These are phyloP conservation scores for Zygothrica quintamaculata DNA, from an alignment of 2,888 invertebrate genomes.

Conservation along the genomic window DNA sequence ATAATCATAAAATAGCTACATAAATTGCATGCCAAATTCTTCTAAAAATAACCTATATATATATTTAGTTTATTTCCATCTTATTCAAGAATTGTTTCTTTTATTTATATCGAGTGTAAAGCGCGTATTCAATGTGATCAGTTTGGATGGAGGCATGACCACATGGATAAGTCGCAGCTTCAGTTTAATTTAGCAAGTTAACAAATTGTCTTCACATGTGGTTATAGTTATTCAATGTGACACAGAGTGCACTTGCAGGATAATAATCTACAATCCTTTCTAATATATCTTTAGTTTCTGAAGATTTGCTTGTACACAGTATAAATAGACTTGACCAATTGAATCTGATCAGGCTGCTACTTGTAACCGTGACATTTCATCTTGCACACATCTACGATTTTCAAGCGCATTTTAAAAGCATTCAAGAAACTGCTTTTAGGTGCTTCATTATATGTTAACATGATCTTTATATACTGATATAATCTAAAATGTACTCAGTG, in stretches of 20 bases:
- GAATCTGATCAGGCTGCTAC: constrained; percentile 35
- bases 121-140: constrained; percentile 52
- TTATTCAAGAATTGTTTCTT: background rate
- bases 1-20: constrained; percentile 19
- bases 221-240: constrained; percentile 52
- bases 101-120: constrained; percentile 17
- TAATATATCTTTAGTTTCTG: background rate
- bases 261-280: background rate
- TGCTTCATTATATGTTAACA: constrained; percentile 24
- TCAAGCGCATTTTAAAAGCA: constrained; percentile 59
- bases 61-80: background rate
- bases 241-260: constrained; percentile 68
- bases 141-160: constrained; percentile 14
- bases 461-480: background rate
- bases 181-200: constrained; percentile 33
- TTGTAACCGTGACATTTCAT: constrained; percentile 45
- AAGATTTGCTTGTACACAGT: constrained; percentile 36
- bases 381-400: constrained; percentile 64
- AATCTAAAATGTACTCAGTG: constrained; percentile 42
- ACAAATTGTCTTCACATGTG: constrained; percentile 56
- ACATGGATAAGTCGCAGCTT: constrained; percentile 54
- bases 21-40: constrained; percentile 58
- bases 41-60: background rate
- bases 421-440: constrained; percentile 64
- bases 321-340: constrained; percentile 40